These are phyloP conservation scores for Hydrochoerus hydrochaeris DNA, from an alignment of 2,113 vertebrate genomes.

Conservation along the genomic window DNA sequence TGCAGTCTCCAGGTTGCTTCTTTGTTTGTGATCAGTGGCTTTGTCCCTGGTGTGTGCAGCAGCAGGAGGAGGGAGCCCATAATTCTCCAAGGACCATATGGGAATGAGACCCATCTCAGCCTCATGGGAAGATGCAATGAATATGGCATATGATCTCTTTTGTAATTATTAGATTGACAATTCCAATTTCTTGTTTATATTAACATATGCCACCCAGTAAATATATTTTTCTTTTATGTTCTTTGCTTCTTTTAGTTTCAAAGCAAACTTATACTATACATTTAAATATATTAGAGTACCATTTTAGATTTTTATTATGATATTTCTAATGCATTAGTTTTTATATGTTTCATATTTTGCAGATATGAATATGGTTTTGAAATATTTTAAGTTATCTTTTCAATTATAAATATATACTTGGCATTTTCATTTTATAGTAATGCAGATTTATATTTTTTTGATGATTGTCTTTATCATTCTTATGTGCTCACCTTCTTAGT, in stretches of 20 bases:
- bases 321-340: conserved; percentile 77
- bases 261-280: conserved; percentile 66
- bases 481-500: neutral
- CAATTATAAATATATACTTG: neutral
- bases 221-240: conserved; percentile 60
- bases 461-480: neutral
- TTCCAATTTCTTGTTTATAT: conserved; percentile 63
- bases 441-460: conserved; percentile 8
- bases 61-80: neutral
- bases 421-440: neutral
- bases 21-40: neutral
- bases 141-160: neutral
- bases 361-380: conserved; percentile 57
- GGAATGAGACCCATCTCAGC: neutral
- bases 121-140: neutral
- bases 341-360: conserved; percentile 70
- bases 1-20: neutral
- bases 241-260: conserved; percentile 69
- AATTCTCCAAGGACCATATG: neutral
- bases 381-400: neutral
- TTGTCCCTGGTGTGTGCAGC: neutral
- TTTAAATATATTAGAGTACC: conserved; percentile 80
- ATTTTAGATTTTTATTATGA: conserved; percentile 76
- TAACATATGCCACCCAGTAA: conserved; percentile 67
- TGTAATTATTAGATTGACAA: conserved; percentile 66